These are phyloP conservation scores for Eilema depressum DNA, from an alignment of 2,888 invertebrate species.

Conservation along the genomic window DNA sequence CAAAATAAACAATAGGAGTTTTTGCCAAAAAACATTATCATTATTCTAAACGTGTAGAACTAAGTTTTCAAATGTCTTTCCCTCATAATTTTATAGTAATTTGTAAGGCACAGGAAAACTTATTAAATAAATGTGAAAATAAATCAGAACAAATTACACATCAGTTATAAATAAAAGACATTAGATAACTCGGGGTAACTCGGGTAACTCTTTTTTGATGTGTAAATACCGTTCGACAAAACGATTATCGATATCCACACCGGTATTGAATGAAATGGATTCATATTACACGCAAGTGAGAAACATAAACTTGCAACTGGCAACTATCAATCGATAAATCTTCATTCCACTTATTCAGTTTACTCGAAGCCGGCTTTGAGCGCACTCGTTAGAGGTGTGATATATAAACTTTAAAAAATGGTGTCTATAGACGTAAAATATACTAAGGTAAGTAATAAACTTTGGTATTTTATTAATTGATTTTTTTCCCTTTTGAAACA, in stretches of 20 bases:
- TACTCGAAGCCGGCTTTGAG: conserved; percentile 44
- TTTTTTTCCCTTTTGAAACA: background rate
- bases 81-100: background rate
- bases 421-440: conserved; percentile 84
- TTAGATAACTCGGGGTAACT: too few species aligned
- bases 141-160: background rate
- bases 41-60: too few species aligned
- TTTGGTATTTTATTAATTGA: background rate
- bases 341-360: conserved; percentile 44
- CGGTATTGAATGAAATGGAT: background rate
- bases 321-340: background rate
- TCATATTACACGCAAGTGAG: background rate
- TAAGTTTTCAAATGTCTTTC: background rate
- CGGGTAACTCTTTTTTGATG: too few species aligned
- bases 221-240: too few species aligned
- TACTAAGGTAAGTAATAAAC: conserved; percentile 76
- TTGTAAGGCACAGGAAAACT: background rate
- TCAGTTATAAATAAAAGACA: background rate
- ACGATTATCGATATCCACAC: background rate
- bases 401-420: conserved; percentile 63
- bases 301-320: background rate
- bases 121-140: background rate
- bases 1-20: too few species aligned
- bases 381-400: conserved; percentile 23
- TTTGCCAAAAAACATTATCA: too few species aligned